phyloP scores from a whole-genome alignment of 2,797 vertebrate genomes.

The Sebastiscus albofasciatus region DNA sequence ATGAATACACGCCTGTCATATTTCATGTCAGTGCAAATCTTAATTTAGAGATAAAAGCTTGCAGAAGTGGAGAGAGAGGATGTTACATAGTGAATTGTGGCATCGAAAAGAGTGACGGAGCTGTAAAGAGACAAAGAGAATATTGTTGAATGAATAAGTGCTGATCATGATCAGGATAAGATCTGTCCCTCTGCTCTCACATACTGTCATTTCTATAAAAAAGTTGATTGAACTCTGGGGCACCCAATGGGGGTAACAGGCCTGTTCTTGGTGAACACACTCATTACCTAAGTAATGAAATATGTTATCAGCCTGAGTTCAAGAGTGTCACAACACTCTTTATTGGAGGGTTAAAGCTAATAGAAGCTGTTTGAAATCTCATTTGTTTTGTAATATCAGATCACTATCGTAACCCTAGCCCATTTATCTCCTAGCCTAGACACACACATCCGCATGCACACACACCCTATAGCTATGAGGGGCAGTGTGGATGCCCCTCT shows the following conservation, averaged over 20 bases:
- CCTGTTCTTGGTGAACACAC: not conserved
- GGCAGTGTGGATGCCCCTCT: conserved; percentile 45
- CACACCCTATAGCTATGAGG: conserved; percentile 17
- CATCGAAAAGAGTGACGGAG: not conserved
- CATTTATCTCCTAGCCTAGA: conserved; percentile 18
- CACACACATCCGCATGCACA: conserved; percentile 10
- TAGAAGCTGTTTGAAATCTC: not conserved
- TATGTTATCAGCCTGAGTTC: not conserved
- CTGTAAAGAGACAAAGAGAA: not conserved
- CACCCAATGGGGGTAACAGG: not conserved
- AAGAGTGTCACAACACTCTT: not conserved
- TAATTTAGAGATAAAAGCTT: not conserved
- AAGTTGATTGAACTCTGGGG: conserved; percentile 5
- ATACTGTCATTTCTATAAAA: not conserved
- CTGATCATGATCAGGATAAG: not conserved
- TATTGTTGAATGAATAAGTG: not conserved
- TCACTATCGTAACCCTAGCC: not conserved
- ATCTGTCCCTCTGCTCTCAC: not conserved
- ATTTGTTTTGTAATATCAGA: conserved; percentile 20
- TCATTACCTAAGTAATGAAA: not conserved
- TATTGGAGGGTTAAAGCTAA: not conserved
- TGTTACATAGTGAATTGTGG: not conserved
- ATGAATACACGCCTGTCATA: not conserved
- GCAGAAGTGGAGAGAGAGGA: not conserved
- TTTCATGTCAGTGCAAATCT: not conserved